Conservation (phyloP, 2,113 vertebrate species). For the human region DNA sequence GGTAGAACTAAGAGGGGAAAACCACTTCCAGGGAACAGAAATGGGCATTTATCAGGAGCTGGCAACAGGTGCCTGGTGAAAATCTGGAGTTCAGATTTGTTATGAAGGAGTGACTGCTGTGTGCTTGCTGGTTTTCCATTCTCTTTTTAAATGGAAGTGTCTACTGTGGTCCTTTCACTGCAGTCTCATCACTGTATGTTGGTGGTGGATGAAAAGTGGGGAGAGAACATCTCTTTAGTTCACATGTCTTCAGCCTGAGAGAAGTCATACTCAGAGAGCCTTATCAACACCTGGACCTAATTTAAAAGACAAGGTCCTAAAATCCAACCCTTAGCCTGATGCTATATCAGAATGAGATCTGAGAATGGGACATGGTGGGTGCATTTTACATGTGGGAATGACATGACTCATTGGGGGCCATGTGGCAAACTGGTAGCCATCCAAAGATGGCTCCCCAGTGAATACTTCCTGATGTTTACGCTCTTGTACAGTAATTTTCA, state of each 20-base stretch:
- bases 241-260: not conserved
- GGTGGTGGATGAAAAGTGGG: not conserved
- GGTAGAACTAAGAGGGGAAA: not conserved
- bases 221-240: not conserved
- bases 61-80: too few relatives aligned
- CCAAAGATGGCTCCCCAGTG: not conserved
- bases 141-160: not conserved
- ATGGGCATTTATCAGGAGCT: not conserved
- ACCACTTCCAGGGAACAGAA: not conserved
- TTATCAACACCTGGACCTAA: not conserved
- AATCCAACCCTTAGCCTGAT: too few relatives aligned
- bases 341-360: not conserved
- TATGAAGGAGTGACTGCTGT: not conserved
- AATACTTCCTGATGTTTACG: not conserved
- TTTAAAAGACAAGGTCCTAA: not conserved
- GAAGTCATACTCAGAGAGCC: not conserved
- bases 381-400: not conserved
- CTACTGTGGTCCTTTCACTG: not conserved
- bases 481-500: not conserved
- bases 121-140: not conserved
- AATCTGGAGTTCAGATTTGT: not conserved
- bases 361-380: fast-evolving
- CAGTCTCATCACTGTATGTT: not conserved
- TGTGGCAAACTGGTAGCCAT: not conserved
- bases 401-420: not conserved